Base-by-base conservation (phyloP, 2,113 vertebrate genomes). In the Maccullochella peelii region DNA sequence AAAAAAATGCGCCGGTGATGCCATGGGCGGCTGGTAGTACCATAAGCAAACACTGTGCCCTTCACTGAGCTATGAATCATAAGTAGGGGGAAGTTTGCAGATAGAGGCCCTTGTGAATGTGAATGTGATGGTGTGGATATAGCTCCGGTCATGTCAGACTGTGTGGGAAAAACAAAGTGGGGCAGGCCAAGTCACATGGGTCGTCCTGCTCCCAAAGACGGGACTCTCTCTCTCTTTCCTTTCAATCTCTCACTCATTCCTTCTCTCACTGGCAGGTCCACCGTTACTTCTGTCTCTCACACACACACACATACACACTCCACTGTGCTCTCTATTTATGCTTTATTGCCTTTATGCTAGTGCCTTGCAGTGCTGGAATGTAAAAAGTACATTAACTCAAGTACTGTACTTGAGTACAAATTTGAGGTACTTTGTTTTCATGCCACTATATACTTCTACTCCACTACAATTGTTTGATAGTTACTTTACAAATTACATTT, bases 141-240 rank as follows among this genome's bases (percentile, higher is more conserved):
- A 92, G 94, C 81, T 89, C 92, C 5, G 6, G 70, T 93, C 93
- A 93, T 92, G 92, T 89, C 91, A 90, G 92, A 92, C 90, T 94
- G 95, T 97, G 96, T 97, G 97, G 96, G 96, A 97, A 97, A 97
- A 94, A 96, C 92, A 96, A 95, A 96, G 94, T 94, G 91, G 93
- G 95, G 88, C 88, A 93, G 94, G 86, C 88, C n/a, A 70, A 79
- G 88, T 95, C 95, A 94, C 84, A 59, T 91, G 94, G 96, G 96
- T 97, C 96, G 90, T 88, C 65, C 86, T 79, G 93, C 96, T 97
- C 96, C 96, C 96, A 97, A 91, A 91, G 90, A 90, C 65, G 40
- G 15, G 33, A 44, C 85, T 58, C 69, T 38, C 61, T 57, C 73
- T 62, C 50, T 66, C 59, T 38, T 11, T 72, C 47, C 68, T 67